Conservation (phyloP, 1,140 invertebrate genomes). For the Bombus cullumanus region DNA sequence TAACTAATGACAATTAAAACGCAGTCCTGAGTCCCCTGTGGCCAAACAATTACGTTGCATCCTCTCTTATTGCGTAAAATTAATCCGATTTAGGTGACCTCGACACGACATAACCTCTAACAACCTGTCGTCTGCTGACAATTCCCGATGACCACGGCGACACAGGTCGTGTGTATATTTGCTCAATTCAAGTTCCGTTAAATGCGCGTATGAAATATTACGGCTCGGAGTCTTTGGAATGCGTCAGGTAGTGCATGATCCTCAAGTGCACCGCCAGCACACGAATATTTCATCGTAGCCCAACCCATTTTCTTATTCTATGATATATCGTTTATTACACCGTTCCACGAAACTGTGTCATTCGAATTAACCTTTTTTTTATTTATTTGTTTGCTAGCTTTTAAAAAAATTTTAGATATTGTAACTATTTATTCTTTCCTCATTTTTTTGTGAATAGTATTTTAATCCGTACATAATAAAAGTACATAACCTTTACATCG, state of each 20-base stretch:
- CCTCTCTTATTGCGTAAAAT: conserved; percentile 80
- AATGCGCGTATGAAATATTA: conserved; percentile 20
- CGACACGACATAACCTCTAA: conserved; percentile 72
- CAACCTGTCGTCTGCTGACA: conserved; percentile 25
- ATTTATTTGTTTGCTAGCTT: background rate
- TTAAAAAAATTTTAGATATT: no score
- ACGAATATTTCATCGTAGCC: conserved; percentile 26
- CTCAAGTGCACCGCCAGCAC: background rate
- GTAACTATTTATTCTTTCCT: background rate
- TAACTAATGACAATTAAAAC: conserved; percentile 42
- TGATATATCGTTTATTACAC: background rate
- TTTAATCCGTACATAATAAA: background rate
- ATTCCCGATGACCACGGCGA: conserved; percentile 19
- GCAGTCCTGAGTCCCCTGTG: conserved; percentile 45
- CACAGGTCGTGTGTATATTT: background rate
- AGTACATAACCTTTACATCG: conserved; percentile 37
- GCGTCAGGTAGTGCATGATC: conserved; percentile 42
- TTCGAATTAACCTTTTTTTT: background rate
- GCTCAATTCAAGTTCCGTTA: background rate
- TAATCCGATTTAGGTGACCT: conserved; percentile 82
- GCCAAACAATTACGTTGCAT: conserved; percentile 71
- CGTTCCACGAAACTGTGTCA: conserved; percentile 12
- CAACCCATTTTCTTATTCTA: conserved; percentile 45
- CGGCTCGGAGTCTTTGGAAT: conserved; percentile 24
- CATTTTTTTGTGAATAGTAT: background rate